Evolutionary conservation across 2,888 invertebrate species (phyloP).

Genomic region (Automeris io): DNA sequence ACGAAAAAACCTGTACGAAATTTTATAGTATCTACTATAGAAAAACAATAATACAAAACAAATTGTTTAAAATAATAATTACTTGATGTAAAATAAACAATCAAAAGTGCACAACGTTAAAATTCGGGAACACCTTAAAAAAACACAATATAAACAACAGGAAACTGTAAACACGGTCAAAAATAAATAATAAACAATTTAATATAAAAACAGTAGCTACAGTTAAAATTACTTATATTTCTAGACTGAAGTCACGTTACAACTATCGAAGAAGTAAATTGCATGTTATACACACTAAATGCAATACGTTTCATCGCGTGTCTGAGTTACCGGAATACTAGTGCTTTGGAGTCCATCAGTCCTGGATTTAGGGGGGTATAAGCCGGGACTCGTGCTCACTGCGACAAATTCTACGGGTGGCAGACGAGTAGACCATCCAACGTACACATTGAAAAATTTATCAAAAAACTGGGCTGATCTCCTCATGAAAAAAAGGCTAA

Average conservation of each 20-base stretch:
- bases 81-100: neutral
- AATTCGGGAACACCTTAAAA: conserved; percentile 1
- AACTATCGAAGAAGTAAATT: conserved; percentile 29
- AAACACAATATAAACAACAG: neutral
- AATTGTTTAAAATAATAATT: too few relatives aligned
- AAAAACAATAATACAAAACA: too few relatives aligned
- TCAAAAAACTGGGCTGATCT: too few relatives aligned
- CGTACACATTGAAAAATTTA: too few relatives aligned
- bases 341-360: conserved; percentile 12
- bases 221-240: too few relatives aligned
- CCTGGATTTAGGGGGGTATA: conserved; percentile 13
- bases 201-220: too few relatives aligned
- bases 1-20: too few relatives aligned
- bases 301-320: conserved; percentile 38
- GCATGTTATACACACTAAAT: conserved; percentile 26
- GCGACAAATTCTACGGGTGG: too few relatives aligned
- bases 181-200: conserved; percentile 15
- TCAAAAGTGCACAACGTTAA: neutral
- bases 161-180: conserved; percentile 1
- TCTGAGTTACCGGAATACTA: conserved; percentile 24
- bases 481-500: too few relatives aligned
- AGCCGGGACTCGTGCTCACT: too few relatives aligned
- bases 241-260: conserved; percentile 24
- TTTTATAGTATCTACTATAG: too few relatives aligned
- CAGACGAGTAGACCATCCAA: too few relatives aligned